These are phyloP conservation scores for Solen grandis DNA, from an alignment of 1,140 invertebrate species.

Conservation along the genomic window DNA sequence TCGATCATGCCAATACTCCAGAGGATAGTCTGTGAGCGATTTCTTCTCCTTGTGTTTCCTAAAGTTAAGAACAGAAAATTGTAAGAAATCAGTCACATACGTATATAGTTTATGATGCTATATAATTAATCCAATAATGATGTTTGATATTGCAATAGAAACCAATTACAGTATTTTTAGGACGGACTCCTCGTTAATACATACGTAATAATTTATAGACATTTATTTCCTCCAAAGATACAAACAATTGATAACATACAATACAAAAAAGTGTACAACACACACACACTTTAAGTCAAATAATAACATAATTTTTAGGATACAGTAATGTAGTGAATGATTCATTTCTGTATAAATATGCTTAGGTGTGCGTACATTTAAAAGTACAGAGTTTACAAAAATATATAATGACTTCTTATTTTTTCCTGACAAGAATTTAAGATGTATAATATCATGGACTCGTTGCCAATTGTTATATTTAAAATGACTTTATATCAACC, in stretches of 20 bases:
- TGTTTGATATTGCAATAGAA: background rate
- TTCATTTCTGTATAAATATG: too few species aligned
- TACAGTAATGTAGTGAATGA: too few species aligned
- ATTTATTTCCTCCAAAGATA: background rate
- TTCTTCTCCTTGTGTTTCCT: slow-evolving; percentile 36
- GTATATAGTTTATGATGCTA: background rate
- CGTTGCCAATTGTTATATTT: background rate
- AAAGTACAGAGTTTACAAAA: too few species aligned
- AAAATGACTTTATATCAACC: too few species aligned
- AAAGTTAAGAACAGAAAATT: background rate
- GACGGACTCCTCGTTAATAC: background rate
- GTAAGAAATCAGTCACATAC: background rate
- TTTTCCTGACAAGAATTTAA: background rate
- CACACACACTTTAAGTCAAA: too few species aligned
- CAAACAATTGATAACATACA: too few species aligned
- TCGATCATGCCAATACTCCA: slow-evolving; percentile 38
- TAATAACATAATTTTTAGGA: too few species aligned
- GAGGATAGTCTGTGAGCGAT: slow-evolving; percentile 22
- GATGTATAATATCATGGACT: background rate
- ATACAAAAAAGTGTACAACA: too few species aligned
- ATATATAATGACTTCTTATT: too few species aligned
- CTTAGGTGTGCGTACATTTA: too few species aligned
- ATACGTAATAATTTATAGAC: background rate
- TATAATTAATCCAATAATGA: background rate
- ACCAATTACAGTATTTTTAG: background rate